Percentiles rank a stretch among this genome's conserved stretches.
These are phyloP conservation scores for Bubo bubo DNA, from an alignment of 2,113 vertebrate genomes.

Conservation along the genomic window DNA sequence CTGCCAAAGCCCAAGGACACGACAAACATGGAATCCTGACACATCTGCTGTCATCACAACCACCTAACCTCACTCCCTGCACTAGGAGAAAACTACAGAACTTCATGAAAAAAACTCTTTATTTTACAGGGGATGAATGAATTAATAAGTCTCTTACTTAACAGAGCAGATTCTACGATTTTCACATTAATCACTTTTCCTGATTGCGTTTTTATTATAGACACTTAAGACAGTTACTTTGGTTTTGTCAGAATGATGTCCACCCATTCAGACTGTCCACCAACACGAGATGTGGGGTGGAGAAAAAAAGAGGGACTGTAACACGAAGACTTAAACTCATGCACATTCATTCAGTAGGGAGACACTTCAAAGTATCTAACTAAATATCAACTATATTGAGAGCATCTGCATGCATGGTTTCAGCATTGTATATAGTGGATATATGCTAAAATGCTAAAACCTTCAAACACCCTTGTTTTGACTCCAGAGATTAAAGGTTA, in stretches of 20 bases:
- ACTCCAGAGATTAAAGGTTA: neutral
- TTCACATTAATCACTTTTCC: neutral
- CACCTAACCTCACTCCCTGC: conserved; percentile 31
- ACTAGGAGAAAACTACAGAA: conserved; percentile 28
- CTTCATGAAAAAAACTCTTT: neutral
- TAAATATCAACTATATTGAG: neutral
- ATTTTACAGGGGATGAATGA: neutral
- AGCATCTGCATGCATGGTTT: neutral
- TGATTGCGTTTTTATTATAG: neutral
- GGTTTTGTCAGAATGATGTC: neutral
- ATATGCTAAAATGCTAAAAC: neutral
- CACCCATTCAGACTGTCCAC: neutral
- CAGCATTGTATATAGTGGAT: neutral
- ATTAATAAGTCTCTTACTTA: neutral
- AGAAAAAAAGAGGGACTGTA: neutral
- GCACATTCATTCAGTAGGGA: neutral
- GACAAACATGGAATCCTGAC: conserved; percentile 5
- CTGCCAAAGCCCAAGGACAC: neutral
- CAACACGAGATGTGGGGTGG: neutral
- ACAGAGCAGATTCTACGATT: neutral
- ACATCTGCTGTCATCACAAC: conserved; percentile 6
- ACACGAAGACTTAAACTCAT: neutral
- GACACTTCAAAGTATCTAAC: neutral
- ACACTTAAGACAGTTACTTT: neutral
- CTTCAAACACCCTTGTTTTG: neutral